Conservation (phyloP, 2,888 invertebrate genomes). For the Agonopterix heracliana region DNA sequence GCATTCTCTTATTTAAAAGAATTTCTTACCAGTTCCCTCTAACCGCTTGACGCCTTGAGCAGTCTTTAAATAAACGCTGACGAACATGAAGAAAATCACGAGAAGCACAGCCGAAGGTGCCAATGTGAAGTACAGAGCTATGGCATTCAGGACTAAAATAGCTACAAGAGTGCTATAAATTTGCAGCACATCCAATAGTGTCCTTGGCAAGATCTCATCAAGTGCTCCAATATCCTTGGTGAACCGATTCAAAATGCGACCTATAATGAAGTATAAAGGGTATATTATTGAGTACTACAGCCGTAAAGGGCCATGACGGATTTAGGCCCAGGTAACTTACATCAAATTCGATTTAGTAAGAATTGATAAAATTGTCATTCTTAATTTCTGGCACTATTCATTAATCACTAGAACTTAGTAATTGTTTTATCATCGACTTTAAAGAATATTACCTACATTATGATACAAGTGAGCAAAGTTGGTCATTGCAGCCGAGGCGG, state of each 20-base stretch:
- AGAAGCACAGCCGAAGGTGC: slow-evolving; percentile 54
- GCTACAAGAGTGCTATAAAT: slow-evolving; percentile 68
- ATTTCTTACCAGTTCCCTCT: slow-evolving; percentile 79
- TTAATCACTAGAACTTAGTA: too few species aligned
- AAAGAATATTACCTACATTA: too few species aligned
- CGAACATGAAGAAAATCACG: slow-evolving; percentile 77
- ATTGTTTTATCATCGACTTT: too few species aligned
- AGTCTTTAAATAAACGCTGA: slow-evolving; percentile 82
- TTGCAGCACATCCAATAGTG: slow-evolving; percentile 80
- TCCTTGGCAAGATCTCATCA: slow-evolving; percentile 85
- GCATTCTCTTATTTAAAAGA: too few species aligned
- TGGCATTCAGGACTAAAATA: slow-evolving; percentile 69
- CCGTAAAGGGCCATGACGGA: too few species aligned
- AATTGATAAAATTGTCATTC: too few species aligned
- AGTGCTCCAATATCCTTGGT: slow-evolving; percentile 90
- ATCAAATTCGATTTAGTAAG: too few species aligned
- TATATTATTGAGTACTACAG: too few species aligned
- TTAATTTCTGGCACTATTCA: too few species aligned
- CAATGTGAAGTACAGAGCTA: slow-evolving; percentile 59
- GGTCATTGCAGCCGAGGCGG: too few species aligned
- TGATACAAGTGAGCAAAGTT: too few species aligned
- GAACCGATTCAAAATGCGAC: slow-evolving; percentile 85
- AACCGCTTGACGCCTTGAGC: slow-evolving; percentile 85
- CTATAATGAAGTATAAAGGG: slow-evolving; percentile 36
- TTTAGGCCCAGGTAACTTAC: too few species aligned